phyloP scores from a whole-genome alignment of 1,140 invertebrate species.

The Drosophila truncata region DNA sequence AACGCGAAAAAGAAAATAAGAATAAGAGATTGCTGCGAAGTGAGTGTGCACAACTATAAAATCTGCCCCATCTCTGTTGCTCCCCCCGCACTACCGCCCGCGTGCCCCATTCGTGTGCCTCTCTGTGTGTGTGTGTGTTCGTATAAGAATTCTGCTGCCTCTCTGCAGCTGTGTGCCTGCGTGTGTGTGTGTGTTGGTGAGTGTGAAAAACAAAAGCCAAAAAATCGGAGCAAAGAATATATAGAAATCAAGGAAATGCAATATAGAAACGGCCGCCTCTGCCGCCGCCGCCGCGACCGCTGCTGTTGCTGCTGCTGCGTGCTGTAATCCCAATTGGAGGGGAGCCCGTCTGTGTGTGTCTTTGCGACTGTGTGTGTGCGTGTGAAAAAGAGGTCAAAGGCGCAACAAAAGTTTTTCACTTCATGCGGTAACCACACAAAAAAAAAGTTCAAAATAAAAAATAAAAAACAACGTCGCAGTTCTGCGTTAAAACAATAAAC shows the following conservation, averaged over 20 bases:
- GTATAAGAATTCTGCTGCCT: conserved; percentile 16
- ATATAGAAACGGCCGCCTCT: conserved; percentile 52
- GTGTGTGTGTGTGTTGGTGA: conserved; percentile 28
- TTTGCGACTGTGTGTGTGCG: conserved; percentile 26
- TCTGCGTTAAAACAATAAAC: conserved; percentile 76
- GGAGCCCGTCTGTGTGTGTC: conserved; percentile 9
- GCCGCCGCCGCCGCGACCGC: conserved; percentile 21
- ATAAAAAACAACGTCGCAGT: conserved; percentile 78
- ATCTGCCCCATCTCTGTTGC: conserved; percentile 17
- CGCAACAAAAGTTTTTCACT: conserved; percentile 70
- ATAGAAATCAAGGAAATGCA: conserved; percentile 75
- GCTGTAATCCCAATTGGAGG: conserved; percentile 56
- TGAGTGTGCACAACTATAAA: conserved; percentile 67
- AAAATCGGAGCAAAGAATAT: conserved; percentile 68
- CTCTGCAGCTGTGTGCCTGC: conserved; percentile 28
- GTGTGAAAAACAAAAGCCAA: conserved; percentile 74
- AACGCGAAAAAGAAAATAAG: conserved; percentile 42
- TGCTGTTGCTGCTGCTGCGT: conserved; percentile 40
- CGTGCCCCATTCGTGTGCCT: conserved; percentile 30
- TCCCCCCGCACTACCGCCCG: conserved; percentile 36
- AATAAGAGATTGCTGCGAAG: conserved; percentile 60
- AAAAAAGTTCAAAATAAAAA: conserved; percentile 55
- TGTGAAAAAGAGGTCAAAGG: conserved; percentile 81
- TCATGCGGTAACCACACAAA: conserved; percentile 61
- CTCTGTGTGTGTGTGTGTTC: conserved; percentile 13